phyloP scores from a whole-genome alignment of 1,140 invertebrate genomes.

The Holcopasites calliopsidis region DNA sequence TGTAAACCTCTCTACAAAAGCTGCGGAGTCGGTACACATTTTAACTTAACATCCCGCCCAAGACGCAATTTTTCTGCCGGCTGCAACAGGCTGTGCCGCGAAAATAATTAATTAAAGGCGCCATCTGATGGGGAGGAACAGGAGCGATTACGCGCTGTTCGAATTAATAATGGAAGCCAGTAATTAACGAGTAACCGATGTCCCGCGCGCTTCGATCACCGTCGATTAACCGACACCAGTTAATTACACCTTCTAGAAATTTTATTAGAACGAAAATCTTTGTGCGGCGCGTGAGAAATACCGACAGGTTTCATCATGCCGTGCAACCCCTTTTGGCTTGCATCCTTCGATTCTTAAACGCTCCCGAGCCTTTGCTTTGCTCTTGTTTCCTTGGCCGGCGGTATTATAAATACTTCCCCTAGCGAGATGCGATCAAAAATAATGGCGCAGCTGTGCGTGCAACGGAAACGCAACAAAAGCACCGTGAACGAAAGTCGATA shows the following conservation, averaged over 20 bases:
- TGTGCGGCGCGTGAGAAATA: conserved; percentile 22
- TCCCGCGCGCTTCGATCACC: conserved; percentile 61
- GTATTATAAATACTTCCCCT: conserved; percentile 31
- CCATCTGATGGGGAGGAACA: conserved; percentile 67
- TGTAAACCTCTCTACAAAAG: not conserved
- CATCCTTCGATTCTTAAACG: conserved; percentile 7
- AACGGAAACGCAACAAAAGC: conserved; percentile 4
- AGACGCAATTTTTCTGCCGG: not conserved
- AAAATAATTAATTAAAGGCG: conserved; percentile 75
- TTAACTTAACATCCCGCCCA: not conserved
- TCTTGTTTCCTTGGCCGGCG: not conserved
- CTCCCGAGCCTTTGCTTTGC: not conserved
- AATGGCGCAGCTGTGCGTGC: conserved; percentile 29
- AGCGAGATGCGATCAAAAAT: conserved; percentile 31
- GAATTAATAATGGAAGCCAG: conserved; percentile 74
- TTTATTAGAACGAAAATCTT: conserved; percentile 64
- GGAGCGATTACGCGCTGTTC: conserved; percentile 63
- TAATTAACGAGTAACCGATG: conserved; percentile 74
- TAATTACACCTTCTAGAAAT: conserved; percentile 69
- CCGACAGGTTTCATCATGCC: not conserved
- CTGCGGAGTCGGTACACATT: not conserved
- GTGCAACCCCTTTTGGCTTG: not conserved
- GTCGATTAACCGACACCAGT: conserved; percentile 71
- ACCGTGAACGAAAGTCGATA: conserved; percentile 21
- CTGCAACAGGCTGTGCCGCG: conserved; percentile 21